These are phyloP conservation scores for Lithophane semibrunnea DNA, from an alignment of 2,888 invertebrate species.

Conservation along the genomic window DNA sequence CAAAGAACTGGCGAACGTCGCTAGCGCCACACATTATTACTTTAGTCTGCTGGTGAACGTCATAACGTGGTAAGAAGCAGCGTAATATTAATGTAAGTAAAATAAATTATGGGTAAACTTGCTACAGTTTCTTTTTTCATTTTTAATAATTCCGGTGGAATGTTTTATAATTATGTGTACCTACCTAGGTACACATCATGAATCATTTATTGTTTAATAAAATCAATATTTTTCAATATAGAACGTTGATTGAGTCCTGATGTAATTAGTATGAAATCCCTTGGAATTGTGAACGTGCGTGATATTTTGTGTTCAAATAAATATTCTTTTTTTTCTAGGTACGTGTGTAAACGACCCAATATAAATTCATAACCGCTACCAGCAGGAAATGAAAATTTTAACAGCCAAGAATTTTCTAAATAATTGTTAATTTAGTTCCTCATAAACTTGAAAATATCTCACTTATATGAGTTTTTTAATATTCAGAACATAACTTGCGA, in stretches of 20 bases:
- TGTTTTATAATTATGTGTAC: background rate
- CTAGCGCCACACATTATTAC: constrained; percentile 56
- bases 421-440: constrained; percentile 24
- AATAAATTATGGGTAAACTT: background rate
- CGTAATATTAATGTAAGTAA: background rate
- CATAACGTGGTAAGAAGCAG: constrained; percentile 38
- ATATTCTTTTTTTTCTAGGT: background rate
- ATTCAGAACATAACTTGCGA: constrained; percentile 16
- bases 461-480: constrained; percentile 28
- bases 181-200: background rate
- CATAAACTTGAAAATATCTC: constrained; percentile 22
- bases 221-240: background rate
- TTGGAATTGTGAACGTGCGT: background rate
- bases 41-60: constrained; percentile 31
- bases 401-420: constrained; percentile 6
- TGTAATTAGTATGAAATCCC: background rate
- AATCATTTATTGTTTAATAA: background rate
- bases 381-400: constrained; percentile 3
- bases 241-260: background rate
- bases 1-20: constrained; percentile 31
- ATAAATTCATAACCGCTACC: background rate
- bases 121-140: background rate
- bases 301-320: background rate
- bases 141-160: background rate
- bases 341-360: background rate